Conservation (phyloP, 2,888 invertebrate genomes). For the Drosophila affinis region DNA sequence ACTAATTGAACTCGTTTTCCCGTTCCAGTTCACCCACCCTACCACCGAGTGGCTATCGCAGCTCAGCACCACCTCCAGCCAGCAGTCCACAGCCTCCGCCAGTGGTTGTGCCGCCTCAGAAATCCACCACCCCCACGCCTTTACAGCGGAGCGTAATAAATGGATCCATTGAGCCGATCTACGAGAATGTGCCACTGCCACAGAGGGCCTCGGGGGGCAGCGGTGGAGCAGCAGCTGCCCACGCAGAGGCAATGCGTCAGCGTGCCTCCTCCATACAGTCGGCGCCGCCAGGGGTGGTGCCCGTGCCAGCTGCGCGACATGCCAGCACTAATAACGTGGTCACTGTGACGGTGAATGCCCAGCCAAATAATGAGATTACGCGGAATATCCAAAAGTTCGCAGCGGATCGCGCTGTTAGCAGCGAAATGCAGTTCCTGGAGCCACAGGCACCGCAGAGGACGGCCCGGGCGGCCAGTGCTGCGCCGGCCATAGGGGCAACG, state of each 20-base stretch:
- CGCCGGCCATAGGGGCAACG: slow-evolving; percentile 72
- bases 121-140: slow-evolving; percentile 65
- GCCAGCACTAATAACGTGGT: slow-evolving; percentile 56
- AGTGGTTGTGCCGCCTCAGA: slow-evolving; percentile 30
- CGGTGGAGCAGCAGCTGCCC: slow-evolving; percentile 42
- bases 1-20: not conserved
- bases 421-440: slow-evolving; percentile 75
- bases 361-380: slow-evolving; percentile 61
- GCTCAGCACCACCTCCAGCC: slow-evolving; percentile 83
- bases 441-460: slow-evolving; percentile 73
- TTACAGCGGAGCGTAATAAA: slow-evolving; percentile 84
- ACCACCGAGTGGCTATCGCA: slow-evolving; percentile 83
- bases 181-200: slow-evolving; percentile 91
- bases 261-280: slow-evolving; percentile 89
- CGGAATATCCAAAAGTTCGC: slow-evolving; percentile 73
- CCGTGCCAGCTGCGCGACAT: slow-evolving; percentile 66
- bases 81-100: slow-evolving; percentile 84
- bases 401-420: slow-evolving; percentile 77
- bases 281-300: slow-evolving; percentile 86
- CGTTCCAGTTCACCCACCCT: slow-evolving; percentile 80
- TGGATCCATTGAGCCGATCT: slow-evolving; percentile 90
- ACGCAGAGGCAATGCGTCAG: slow-evolving; percentile 78
- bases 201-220: slow-evolving; percentile 71
- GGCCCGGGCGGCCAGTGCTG: slow-evolving; percentile 77
- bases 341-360: slow-evolving; percentile 55